Conservation (phyloP, 2,888 invertebrate genomes). For the Linyphia triangularis region DNA sequence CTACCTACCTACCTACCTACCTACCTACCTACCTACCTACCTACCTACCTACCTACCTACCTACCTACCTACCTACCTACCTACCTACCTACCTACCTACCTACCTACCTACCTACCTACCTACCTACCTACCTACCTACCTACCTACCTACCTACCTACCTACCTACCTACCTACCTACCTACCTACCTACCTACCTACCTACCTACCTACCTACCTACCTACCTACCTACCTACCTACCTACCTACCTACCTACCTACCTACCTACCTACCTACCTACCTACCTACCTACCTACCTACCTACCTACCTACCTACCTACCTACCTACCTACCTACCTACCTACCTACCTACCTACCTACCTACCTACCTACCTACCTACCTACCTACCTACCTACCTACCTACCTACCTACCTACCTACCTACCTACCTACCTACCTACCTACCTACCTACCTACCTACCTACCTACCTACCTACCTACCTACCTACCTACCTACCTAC, state of each 20-base stretch:
- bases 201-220: no score
- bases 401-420: background rate
- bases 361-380: background rate
- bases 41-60: background rate
- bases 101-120: background rate
- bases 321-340: background rate
- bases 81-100: background rate
- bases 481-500: background rate
- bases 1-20: background rate
- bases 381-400: background rate
- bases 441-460: background rate
- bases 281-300: background rate
- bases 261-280: no score
- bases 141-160: background rate
- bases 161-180: background rate
- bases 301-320: background rate
- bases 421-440: no score
- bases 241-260: no score
- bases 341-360: background rate
- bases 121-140: background rate
- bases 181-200: no score
- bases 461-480: background rate
- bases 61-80: no score
- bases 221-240: no score
- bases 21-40: background rate